Conservation (phyloP, 2,888 invertebrate genomes). For the Calliopum simillimum region DNA sequence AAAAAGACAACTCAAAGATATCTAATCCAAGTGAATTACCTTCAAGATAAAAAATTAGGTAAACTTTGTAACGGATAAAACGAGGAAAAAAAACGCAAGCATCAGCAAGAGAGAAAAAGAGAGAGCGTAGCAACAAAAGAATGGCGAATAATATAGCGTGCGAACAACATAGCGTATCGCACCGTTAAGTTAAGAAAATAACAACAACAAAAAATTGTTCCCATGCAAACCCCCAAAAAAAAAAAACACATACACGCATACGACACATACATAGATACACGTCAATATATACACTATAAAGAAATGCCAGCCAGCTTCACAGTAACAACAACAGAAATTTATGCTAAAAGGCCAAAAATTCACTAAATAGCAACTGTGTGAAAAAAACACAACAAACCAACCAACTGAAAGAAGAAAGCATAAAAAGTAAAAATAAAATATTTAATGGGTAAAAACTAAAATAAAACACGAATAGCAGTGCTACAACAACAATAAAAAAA, state of each 20-base stretch:
- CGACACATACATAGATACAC: not conserved
- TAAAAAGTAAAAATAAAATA: conserved; percentile 26
- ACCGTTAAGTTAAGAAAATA: conserved; percentile 10
- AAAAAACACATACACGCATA: conserved; percentile 10
- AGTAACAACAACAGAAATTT: conserved; percentile 15
- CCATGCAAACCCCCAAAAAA: conserved; percentile 21
- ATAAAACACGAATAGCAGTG: conserved; percentile 1
- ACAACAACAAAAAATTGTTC: not conserved
- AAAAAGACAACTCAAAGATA: no score
- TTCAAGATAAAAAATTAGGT: no score
- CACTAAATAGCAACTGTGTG: conserved; percentile 25
- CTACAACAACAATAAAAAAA: conserved; percentile 17
- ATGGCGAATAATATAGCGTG: conserved; percentile 9
- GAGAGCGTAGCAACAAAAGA: no score
- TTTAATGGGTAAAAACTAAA: conserved; percentile 26
- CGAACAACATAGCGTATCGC: conserved; percentile 28
- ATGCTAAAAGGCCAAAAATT: conserved; percentile 29
- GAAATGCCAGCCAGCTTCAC: no score
- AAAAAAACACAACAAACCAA: no score
- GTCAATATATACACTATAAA: not conserved
- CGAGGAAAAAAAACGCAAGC: no score
- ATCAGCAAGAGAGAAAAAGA: no score
- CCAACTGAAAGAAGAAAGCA: conserved; percentile 20
- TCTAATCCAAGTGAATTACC: no score
- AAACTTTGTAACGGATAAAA: no score